Conservation (phyloP, 2,797 vertebrate genomes). For the Mycteria americana region DNA sequence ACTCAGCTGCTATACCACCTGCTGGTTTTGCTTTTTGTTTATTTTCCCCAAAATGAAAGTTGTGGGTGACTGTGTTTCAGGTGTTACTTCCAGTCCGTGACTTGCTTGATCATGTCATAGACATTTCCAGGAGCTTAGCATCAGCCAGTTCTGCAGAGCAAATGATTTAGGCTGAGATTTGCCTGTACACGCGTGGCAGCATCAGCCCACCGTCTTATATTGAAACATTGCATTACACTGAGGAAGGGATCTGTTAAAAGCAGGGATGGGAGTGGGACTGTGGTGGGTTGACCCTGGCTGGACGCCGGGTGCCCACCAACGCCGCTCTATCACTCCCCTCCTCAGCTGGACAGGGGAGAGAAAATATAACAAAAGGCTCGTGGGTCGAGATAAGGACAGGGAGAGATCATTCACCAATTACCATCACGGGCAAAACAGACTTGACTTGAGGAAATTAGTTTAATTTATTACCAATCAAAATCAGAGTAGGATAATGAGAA, state of each 20-base stretch:
- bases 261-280: neutral
- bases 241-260: neutral
- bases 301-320: too few relatives aligned
- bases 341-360: too few relatives aligned
- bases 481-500: too few relatives aligned
- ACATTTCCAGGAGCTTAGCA: neutral
- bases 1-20: neutral
- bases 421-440: too few relatives aligned
- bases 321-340: too few relatives aligned
- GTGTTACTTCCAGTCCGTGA: neutral
- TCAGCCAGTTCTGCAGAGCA: neutral
- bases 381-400: too few relatives aligned
- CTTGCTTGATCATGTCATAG: neutral
- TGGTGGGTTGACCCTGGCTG: too few relatives aligned
- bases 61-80: neutral
- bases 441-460: too few relatives aligned
- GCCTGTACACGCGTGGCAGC: fast-evolving
- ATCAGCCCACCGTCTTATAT: neutral
- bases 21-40: slow-evolving; percentile 1
- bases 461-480: too few relatives aligned
- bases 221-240: neutral
- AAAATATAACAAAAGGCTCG: too few relatives aligned
- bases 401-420: too few relatives aligned
- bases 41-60: neutral
- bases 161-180: neutral